Base-by-base conservation (phyloP, 1,140 invertebrate species). In the Lethrus apterus region DNA sequence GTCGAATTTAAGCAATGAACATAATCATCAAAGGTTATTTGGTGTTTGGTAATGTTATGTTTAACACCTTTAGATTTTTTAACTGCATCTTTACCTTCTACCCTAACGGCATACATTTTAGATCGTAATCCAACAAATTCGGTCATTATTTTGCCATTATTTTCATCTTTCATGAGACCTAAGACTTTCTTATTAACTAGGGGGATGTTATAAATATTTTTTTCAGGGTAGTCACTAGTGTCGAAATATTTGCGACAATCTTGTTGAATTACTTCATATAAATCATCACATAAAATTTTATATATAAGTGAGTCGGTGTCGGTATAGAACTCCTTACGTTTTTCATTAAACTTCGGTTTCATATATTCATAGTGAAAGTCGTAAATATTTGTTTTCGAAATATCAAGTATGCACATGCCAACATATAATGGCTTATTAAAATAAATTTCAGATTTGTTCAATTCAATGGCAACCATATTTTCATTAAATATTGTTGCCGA, bases 111-210 rank as follows among this genome's bases (percentile, higher is more conserved):
- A 48, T 71, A 72, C 54, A 68, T 60, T 56, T 74, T 75, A 15
- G 63, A 49, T 43, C 59, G 51, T 29, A 63, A 45, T 7, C 55
- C 57, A 33, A 60, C 41, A 54, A 62, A 64, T 44, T 57, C 43
- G 7, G 19, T 48, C 40, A 63, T 54, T 24, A 64, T 52, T 40
- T 45, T 47, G 8, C 65, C 65, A 47, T 58, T 61, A 15, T 56
- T 56, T 58, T 60, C 56, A 56, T 62, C 70, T 60, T 73, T 76
- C 51, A 74, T 66, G 54, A 72, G 63, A 17, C 71, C 68, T 4
- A 69, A 11, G 3, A 69, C 63, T 50, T 74, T 73, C 57, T 70
- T 70, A 54, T 73, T 71, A 34, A 52, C 50, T 33, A 29, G 26
- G 19, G 58, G 56, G 11, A 63, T 61, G 21, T 42, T 42, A 48